Evolutionary conservation across 1,140 invertebrate species (phyloP).

Genomic region (Adoxophyes honmai): DNA sequence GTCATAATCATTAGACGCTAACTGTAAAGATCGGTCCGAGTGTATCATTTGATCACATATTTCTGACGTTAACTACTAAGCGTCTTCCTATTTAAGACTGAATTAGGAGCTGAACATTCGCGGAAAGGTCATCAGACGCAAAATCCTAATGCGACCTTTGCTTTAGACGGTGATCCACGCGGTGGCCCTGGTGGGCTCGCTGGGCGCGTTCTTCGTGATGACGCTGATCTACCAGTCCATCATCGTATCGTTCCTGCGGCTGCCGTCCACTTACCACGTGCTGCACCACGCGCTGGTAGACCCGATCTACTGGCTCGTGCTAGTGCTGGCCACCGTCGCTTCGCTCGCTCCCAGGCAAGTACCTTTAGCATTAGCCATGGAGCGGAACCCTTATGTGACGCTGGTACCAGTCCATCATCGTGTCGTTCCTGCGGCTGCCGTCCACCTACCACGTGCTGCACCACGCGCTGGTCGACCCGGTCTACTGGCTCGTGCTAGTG

Average conservation of each 20-base stretch:
- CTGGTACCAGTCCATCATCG: constrained; percentile 89
- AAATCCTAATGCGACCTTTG: too few species aligned
- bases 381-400: too few species aligned
- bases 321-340: constrained; percentile 85
- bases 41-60: too few species aligned
- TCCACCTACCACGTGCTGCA: constrained; percentile 93
- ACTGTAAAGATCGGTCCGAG: too few species aligned
- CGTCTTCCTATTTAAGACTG: too few species aligned
- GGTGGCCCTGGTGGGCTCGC: constrained; percentile 85
- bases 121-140: too few species aligned
- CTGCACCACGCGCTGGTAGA: constrained; percentile 87
- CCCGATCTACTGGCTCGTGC: constrained; percentile 88
- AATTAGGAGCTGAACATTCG: too few species aligned
- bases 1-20: too few species aligned
- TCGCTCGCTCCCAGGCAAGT: constrained; percentile 91
- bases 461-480: constrained; percentile 83
- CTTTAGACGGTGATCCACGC: constrained; percentile 91
- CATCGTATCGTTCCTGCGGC: constrained; percentile 86
- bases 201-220: constrained; percentile 90
- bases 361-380: too few species aligned
- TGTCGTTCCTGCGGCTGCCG: constrained; percentile 87
- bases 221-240: constrained; percentile 90
- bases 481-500: constrained; percentile 89
- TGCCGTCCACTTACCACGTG: constrained; percentile 92
- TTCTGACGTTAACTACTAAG: too few species aligned